Conservation (phyloP, 2,797 vertebrate species). For the Neosilurus mollespiculum region DNA sequence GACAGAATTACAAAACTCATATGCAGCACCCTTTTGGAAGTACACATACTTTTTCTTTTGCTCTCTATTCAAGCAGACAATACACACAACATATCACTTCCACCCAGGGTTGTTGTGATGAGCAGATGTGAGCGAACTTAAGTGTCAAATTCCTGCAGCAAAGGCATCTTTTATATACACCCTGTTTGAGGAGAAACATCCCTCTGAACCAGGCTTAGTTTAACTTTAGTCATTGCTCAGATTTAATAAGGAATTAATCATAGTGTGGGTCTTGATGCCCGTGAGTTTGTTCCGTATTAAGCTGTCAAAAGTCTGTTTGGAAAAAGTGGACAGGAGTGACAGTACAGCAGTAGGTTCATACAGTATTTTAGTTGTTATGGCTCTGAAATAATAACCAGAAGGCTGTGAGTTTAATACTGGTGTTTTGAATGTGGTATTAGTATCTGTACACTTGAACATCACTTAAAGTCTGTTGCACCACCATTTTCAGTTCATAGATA, state of each 20-base stretch:
- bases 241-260: background rate
- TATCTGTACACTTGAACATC: background rate
- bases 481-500: background rate
- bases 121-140: background rate
- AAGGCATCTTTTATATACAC: background rate
- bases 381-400: background rate
- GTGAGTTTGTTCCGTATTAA: constrained; percentile 3
- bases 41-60: background rate
- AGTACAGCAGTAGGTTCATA: background rate
- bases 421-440: background rate
- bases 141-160: background rate
- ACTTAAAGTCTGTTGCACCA: background rate
- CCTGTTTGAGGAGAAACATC: background rate
- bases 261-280: too few species aligned
- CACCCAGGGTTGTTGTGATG: background rate
- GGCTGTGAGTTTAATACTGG: background rate
- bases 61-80: background rate
- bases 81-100: background rate
- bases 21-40: background rate
- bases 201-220: background rate
- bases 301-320: background rate
- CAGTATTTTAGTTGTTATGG: too few species aligned
- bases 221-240: background rate
- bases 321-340: background rate
- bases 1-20: background rate